Base-by-base conservation (phyloP, 2,113 vertebrate genomes). In the Heterotilapia buettikoferi region DNA sequence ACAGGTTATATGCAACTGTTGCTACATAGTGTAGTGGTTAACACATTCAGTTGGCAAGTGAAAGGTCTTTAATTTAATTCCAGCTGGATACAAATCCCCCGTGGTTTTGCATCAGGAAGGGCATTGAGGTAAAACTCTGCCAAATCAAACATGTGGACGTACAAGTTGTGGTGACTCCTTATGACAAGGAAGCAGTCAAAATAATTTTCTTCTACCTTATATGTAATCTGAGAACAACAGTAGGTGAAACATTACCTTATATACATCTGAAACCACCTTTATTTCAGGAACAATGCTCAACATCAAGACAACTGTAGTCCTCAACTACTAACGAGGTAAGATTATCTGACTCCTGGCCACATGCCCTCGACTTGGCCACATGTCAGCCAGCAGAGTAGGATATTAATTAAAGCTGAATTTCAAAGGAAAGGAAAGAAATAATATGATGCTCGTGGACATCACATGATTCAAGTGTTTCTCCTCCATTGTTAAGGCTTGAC, bases 11-110 rank as follows among this genome's bases (percentile, higher is more conserved):
- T 63, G 31, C 31, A 63, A 63, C 18, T 63, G 59, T 63, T 63
- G 59, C 31, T 63, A 36, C 59, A 63, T 63, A 63, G 59, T 63
- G 59, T 19, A 63, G 59, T 63, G 59, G 59, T 63, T 63, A 63
- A 63, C 18, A 63, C 59, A 36, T 63, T 36, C 59, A 19, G 59
- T 36, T 63, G 59, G 59, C 16, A 63, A 63, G 18, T 4, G 18
- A 63, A 36, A 63, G 0, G 59, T n/a, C 9, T 63, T 63, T n/a
- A 36, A n/a, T 63, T 19, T 63, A 36, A 63, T 63, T 63, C 31
- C 31, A 63, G 59, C 31, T 63, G 59, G 9, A 63, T 36, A n/a
- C 31, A 7, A 36, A 63, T 63, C 59, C 31, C 31, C 59, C 36
- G 29, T 36, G 59, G 59, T 7, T 36, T 63, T 63, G 59, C 31